Percentiles rank a stretch among this genome's conserved stretches.
Conservation (phyloP, 2,888 invertebrate genomes). For the Hemistola chrysoprasaria region DNA sequence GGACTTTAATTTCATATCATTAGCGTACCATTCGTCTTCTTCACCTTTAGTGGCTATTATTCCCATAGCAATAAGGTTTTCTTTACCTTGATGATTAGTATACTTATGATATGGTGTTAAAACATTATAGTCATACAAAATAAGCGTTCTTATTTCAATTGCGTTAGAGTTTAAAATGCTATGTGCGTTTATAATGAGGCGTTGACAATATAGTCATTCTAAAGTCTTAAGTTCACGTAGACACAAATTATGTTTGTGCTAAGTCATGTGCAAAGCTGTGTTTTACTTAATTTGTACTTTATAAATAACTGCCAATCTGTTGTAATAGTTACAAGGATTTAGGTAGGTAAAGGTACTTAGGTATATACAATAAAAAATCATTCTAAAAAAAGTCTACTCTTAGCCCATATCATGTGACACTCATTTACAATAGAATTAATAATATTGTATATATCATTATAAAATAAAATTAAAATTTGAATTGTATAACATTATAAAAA, state of each 20-base stretch:
- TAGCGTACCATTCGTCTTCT: slow-evolving; percentile 10
- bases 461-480: too few relatives aligned
- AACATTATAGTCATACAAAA: too few relatives aligned
- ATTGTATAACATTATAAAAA: too few relatives aligned
- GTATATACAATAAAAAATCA: too few relatives aligned
- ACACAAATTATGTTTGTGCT: slow-evolving; percentile 17
- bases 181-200: slow-evolving; percentile 12
- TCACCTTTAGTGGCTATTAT: not conserved
- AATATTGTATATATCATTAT: too few relatives aligned
- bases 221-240: slow-evolving; percentile 15
- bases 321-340: slow-evolving; percentile 7
- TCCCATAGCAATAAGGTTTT: slow-evolving; percentile 2
- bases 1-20: slow-evolving; percentile 23
- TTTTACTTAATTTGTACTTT: slow-evolving; percentile 16
- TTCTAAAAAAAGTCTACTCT: too few relatives aligned
- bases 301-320: slow-evolving; percentile 11
- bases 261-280: slow-evolving; percentile 18
- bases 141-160: not conserved
- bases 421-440: too few relatives aligned
- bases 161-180: slow-evolving; percentile 10
- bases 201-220: slow-evolving; percentile 18
- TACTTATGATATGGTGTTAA: too few relatives aligned
- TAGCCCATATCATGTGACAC: too few relatives aligned
- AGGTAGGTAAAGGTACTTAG: too few relatives aligned
- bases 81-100: too few relatives aligned